A percentile compares a stretch with the other conserved stretches of the same genome.
Evolutionary conservation across 2,888 invertebrate species (phyloP).

Genomic region (Temnothorax ravouxi): DNA sequence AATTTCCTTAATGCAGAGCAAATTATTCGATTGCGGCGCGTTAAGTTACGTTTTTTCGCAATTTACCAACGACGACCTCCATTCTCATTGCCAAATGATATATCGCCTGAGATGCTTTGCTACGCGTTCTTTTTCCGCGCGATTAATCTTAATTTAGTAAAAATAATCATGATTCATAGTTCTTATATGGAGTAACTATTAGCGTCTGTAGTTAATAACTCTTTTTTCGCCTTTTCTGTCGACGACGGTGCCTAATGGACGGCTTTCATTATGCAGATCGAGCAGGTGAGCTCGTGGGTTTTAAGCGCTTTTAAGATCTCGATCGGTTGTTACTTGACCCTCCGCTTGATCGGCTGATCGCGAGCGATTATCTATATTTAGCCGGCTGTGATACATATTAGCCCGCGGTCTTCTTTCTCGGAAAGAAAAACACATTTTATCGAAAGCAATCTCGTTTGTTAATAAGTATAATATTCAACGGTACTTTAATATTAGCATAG

Average conservation of each 20-base stretch:
- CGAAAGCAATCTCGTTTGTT: not conserved
- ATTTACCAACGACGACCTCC: not conserved
- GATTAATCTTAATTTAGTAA: constrained; percentile 43
- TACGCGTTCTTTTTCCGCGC: not conserved
- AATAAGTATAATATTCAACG: constrained; percentile 13
- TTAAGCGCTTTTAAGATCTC: constrained; percentile 77
- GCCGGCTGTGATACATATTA: constrained; percentile 53
- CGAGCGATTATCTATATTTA: constrained; percentile 63
- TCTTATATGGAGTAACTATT: constrained; percentile 73
- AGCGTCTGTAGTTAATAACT: constrained; percentile 70
- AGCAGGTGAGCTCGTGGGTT: constrained; percentile 71
- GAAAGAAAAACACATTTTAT: not conserved
- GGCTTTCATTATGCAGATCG: constrained; percentile 79
- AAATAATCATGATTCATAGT: constrained; percentile 67
- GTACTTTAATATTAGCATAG: not conserved
- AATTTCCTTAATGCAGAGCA: constrained; percentile 63
- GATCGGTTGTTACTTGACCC: constrained; percentile 65
- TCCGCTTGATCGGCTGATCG: constrained; percentile 58
- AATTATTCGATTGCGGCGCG: constrained; percentile 54
- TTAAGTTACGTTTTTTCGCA: constrained; percentile 33
- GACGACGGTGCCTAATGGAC: constrained; percentile 73
- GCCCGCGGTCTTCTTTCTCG: not conserved
- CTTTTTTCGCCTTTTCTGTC: constrained; percentile 42
- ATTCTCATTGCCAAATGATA: not conserved
- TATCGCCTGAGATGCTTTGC: not conserved